Evolutionary conservation across 2,797 vertebrate species (phyloP), one percentile per base, ranked within the genome.

Genomic region (Acanthurus lineatus): DNA sequence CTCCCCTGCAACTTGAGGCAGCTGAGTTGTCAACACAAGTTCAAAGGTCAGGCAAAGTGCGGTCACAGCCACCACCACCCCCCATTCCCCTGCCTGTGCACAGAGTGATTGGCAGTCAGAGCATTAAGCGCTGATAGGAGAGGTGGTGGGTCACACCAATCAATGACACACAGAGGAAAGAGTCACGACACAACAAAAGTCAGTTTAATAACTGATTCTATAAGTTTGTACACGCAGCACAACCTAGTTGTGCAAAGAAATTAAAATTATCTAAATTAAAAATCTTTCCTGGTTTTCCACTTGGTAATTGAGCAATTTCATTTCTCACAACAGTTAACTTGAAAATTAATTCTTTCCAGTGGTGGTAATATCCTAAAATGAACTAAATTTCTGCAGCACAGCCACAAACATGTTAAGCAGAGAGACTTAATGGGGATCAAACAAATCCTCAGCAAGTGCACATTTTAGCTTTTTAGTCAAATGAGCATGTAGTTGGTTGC

Each of bases 1-100:
- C 65, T 62, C 54, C 47, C 3, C 2, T 6, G 60, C 76, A 69
- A 58, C 83, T 83, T 77, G 32, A 86, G 74, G 72, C 57, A 0
- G 54, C 81, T 79, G 69, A 82, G 76, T 90, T 93, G 90, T 94
- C 90, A 92, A 83, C 80, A 73, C 49, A 42, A 72, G 90, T 70
- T 87, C 89, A 93, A 81, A 91, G 85, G 84, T 87, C 86, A 79
- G 54, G 22, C 47, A 32, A 62, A 70, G 69, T 51, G 57, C 32
- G 25, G 79, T 78, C 70, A 57, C 32, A 35, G 32, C 32, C 6
- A 35, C 32, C 32, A 35, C 32, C 32, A 35, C 32, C 32, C 32
- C 32, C 22, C 66, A 38, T 11, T 12, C 15, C 40, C 45, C 5
- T 3, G 11, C 32, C 22, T 19, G 15, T 69, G 40, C 54, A 20